phyloP scores from a whole-genome alignment of 2,888 invertebrate species.

The Hydraecia micacea region DNA sequence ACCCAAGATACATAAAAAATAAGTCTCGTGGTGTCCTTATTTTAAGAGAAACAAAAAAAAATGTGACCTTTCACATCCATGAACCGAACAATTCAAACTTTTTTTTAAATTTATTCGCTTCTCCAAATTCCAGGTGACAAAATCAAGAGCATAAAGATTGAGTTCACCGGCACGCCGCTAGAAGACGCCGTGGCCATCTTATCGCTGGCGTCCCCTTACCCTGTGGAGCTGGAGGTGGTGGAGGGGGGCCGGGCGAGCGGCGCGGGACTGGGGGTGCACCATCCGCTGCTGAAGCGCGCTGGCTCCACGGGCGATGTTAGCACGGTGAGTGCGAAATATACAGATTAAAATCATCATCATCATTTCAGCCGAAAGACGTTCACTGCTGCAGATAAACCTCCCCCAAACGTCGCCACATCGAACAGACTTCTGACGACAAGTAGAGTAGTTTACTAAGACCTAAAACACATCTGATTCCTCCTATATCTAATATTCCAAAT shows the following conservation, averaged over 20 bases:
- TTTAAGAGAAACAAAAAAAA: not conserved
- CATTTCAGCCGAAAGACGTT: not conserved
- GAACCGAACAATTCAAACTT: not conserved
- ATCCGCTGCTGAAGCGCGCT: slow-evolving; percentile 95
- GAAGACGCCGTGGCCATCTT: slow-evolving; percentile 97
- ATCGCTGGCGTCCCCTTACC: slow-evolving; percentile 97
- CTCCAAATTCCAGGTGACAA: slow-evolving; percentile 93
- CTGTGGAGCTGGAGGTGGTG: slow-evolving; percentile 94
- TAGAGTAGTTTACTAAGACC: not conserved
- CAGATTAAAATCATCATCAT: not conserved
- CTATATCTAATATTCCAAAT: not conserved
- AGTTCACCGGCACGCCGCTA: slow-evolving; percentile 96
- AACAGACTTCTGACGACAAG: not conserved
- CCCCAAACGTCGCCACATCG: not conserved
- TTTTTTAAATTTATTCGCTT: not conserved
- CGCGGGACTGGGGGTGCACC: slow-evolving; percentile 91
- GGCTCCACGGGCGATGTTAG: slow-evolving; percentile 94
- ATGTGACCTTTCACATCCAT: not conserved
- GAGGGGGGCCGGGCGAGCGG: slow-evolving; percentile 84
- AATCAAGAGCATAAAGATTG: slow-evolving; percentile 96
- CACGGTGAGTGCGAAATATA: slow-evolving; percentile 85
- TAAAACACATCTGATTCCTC: not conserved
- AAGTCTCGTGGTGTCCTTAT: not conserved
- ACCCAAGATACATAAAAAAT: not conserved
- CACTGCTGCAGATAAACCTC: not conserved